Base-by-base conservation (phyloP, 2,797 vertebrate genomes). In the Brotula barbata region DNA sequence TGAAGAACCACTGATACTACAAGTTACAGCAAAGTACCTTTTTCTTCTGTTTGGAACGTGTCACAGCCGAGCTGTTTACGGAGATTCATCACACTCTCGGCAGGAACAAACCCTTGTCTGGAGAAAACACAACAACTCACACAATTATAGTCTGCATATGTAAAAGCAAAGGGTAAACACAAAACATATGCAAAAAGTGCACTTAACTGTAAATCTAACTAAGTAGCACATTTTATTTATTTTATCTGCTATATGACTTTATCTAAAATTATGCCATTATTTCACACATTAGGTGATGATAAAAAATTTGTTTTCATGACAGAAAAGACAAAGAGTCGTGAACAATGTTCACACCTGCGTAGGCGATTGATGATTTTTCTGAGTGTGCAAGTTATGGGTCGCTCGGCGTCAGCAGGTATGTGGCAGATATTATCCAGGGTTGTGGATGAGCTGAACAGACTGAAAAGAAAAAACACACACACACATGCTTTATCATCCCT, bases 21-120 rank as follows among this genome's bases (percentile, higher is more conserved):
- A 36, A 3, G 3, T 39, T 34, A 13, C 0, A 1, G 11, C 9
- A 17, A 11, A 15, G 13, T 73, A 94, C 93, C 93, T 89, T 94
- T 94, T 73, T 94, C 93, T 9, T 93, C 92, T 2, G 86, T 92
- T 49, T 78, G 74, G 58, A 92, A 94, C 6, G 91, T 91, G 66
- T 90, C 87, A 14, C 91, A 93, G 54, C 91, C 92, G n/a, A 94
- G 90, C 44, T 91, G 77, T 76, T 87, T 89, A 12, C 93, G 90
- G 60, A 94, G 89, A 46, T 89, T 89, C 91, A 91, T 93, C 64
- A 94, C 90, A 48, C 82, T 90, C 31, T 90, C 83, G n/a, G 92
- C 91, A 55, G 90, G 89, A 19, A 94, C 93, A 52, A 93, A 93
- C 1, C 93, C 92, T 50, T 89, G 85, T 73, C 93, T 94, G 83